These are phyloP conservation scores for Phthorimaea operculella DNA, from an alignment of 1,140 invertebrate genomes.

Conservation along the genomic window DNA sequence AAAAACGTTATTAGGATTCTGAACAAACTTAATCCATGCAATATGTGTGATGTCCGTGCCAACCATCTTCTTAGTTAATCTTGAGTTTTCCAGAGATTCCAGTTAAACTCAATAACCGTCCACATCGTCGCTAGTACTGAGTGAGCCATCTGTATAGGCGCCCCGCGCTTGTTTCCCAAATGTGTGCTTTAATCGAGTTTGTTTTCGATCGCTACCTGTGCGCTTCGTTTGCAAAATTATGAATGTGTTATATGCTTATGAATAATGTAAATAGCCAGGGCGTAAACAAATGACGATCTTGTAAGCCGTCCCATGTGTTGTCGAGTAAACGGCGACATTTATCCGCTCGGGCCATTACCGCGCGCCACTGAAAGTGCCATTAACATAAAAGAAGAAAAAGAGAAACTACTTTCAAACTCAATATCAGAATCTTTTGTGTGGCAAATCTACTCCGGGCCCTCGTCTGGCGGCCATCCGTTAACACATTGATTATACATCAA, in stretches of 20 bases:
- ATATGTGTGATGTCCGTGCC: no score
- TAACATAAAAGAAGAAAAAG: slow-evolving; percentile 61
- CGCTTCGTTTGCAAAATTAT: not conserved
- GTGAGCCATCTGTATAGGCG: no score
- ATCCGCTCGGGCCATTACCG: slow-evolving; percentile 52
- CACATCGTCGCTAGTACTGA: no score
- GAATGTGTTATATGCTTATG: not conserved
- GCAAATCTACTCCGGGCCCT: slow-evolving; percentile 62
- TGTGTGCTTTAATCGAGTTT: no score
- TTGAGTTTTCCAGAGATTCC: no score
- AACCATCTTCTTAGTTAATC: no score
- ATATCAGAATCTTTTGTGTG: slow-evolving; percentile 64
- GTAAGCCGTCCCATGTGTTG: slow-evolving; percentile 27
- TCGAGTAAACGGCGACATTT: slow-evolving; percentile 42
- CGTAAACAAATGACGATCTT: slow-evolving; percentile 26
- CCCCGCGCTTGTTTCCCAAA: no score
- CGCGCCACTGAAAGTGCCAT: slow-evolving; percentile 54
- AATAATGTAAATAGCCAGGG: slow-evolving; percentile 2
- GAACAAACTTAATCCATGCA: no score
- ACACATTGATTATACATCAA: slow-evolving; percentile 67
- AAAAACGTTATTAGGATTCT: no score
- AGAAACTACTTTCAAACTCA: slow-evolving; percentile 64
- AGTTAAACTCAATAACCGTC: no score
- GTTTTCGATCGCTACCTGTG: slow-evolving; percentile 26
- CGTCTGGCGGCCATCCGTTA: slow-evolving; percentile 58